Percentiles rank a stretch among this genome's conserved stretches.
These are phyloP conservation scores for Oreocharis arfaki DNA, from an alignment of 2,113 vertebrate genomes.

Conservation along the genomic window DNA sequence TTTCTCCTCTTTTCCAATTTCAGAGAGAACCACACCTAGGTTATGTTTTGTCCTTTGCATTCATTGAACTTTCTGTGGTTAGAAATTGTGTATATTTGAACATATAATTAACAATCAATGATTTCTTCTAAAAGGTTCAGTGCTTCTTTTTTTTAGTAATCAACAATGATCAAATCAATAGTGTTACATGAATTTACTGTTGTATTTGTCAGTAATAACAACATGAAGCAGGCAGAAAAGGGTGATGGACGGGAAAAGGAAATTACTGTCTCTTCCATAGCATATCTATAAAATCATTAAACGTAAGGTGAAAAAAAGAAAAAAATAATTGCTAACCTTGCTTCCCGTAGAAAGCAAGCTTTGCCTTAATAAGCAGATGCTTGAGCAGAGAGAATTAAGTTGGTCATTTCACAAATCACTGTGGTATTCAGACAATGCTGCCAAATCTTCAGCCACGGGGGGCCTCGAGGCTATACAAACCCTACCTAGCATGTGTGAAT, in stretches of 20 bases:
- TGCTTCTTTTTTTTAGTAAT: not conserved
- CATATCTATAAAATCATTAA: not conserved
- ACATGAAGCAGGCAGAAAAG: not conserved
- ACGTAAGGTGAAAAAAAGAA: rapidly evolving
- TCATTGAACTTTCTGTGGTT: not conserved
- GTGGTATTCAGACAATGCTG: not conserved
- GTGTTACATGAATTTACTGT: not conserved
- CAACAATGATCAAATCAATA: not conserved
- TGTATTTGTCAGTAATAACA: not conserved
- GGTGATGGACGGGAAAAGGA: not conserved
- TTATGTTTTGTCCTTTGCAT: not conserved
- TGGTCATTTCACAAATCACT: not conserved
- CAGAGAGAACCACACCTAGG: not conserved
- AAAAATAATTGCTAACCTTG: not conserved
- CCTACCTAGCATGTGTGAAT: not conserved
- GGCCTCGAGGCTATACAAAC: not conserved
- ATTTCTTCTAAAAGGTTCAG: not conserved
- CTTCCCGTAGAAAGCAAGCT: not conserved
- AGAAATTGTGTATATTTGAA: not conserved
- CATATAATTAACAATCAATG: not conserved
- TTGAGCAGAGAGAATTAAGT: not conserved
- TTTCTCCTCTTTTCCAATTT: not conserved
- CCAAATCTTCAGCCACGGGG: not conserved
- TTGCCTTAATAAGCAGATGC: not conserved
- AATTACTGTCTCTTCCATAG: not conserved